Evolutionary conservation across 2,888 invertebrate genomes (phyloP).

Genomic region (Ichneumon xanthorius): DNA sequence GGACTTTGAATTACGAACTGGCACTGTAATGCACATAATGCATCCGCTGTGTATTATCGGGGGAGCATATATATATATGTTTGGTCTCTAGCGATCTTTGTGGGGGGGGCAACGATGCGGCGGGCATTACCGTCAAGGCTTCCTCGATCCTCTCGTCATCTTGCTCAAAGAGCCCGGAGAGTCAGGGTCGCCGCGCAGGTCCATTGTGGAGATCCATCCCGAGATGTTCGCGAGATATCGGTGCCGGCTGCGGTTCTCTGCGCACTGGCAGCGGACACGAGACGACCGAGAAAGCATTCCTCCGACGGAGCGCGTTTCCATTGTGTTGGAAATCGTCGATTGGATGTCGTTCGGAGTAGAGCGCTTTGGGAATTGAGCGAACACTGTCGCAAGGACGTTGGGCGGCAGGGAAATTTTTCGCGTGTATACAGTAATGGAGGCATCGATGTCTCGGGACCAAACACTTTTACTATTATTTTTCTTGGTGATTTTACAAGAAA

Average conservation of each 20-base stretch:
- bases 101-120: not conserved
- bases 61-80: not conserved
- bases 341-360: constrained; percentile 67
- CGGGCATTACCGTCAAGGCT: constrained; percentile 24
- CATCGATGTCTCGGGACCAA: too few relatives aligned
- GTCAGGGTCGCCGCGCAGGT: constrained; percentile 55
- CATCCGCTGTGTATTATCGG: constrained; percentile 33
- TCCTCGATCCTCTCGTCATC: constrained; percentile 46
- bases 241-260: not conserved
- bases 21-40: constrained; percentile 7
- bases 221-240: not conserved
- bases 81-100: too few relatives aligned
- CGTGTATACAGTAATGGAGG: too few relatives aligned
- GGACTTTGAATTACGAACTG: constrained; percentile 26
- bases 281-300: constrained; percentile 54
- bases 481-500: too few relatives aligned
- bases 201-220: constrained; percentile 40
- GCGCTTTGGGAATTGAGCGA: constrained; percentile 46
- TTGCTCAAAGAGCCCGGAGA: constrained; percentile 44
- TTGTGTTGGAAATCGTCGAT: constrained; percentile 77
- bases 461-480: too few relatives aligned
- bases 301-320: constrained; percentile 62
- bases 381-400: not conserved
- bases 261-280: not conserved
- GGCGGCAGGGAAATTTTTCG: too few relatives aligned